Evolutionary conservation across 2,797 vertebrate species (phyloP).

Genomic region (Anas georgica): DNA sequence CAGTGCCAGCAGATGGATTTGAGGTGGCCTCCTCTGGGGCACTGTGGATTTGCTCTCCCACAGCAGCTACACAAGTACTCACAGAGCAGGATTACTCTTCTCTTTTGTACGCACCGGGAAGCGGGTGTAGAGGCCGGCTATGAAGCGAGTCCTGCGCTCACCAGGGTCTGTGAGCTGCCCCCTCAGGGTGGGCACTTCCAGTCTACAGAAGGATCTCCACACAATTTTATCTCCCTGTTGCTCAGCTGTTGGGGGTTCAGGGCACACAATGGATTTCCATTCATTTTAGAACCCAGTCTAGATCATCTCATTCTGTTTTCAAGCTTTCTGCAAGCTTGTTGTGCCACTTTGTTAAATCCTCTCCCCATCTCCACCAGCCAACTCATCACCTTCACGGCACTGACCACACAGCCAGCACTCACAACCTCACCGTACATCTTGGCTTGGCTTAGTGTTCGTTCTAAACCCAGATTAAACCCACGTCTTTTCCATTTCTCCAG

Average conservation of each 20-base stretch:
- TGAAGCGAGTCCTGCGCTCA: background rate
- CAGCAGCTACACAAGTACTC: background rate
- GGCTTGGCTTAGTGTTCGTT: background rate
- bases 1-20: background rate
- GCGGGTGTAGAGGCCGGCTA: background rate
- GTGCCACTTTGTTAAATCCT: background rate
- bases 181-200: background rate
- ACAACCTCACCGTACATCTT: background rate
- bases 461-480: background rate
- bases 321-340: background rate
- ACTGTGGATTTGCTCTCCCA: background rate
- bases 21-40: background rate
- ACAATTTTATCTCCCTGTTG: background rate
- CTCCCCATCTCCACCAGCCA: background rate
- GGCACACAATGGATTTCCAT: background rate
- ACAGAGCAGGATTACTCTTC: background rate
- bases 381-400: background rate
- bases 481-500: background rate
- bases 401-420: background rate
- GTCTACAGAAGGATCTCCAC: background rate
- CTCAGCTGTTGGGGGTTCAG: background rate
- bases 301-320: background rate
- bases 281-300: background rate
- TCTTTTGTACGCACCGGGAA: background rate
- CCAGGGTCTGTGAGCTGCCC: fast-evolving